Evolutionary conservation across 2,888 invertebrate species (phyloP).

Genomic region (Frankliniella fusca): DNA sequence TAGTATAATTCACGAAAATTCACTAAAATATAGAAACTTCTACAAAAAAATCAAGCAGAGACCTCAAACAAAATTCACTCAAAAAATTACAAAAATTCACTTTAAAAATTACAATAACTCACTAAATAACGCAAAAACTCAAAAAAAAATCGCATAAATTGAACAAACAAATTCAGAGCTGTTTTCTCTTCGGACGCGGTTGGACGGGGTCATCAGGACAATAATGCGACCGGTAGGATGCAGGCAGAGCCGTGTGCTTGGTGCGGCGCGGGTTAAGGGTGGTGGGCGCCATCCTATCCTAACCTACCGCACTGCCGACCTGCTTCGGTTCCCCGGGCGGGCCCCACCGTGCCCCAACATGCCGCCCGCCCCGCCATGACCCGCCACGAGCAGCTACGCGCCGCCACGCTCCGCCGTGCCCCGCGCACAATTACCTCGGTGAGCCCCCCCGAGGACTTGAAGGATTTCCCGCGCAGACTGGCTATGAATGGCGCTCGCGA

Average conservation of each 20-base stretch:
- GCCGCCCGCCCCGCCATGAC: neutral
- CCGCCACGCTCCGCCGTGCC: neutral
- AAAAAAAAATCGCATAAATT: no score
- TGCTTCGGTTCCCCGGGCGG: no score
- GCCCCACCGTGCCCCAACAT: neutral
- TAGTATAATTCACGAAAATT: no score
- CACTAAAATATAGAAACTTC: no score
- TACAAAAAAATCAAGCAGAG: no score
- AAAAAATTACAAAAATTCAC: no score
- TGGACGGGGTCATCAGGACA: no score
- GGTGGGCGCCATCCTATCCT: neutral
- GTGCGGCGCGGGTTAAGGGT: neutral
- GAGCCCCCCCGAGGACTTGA: constrained; percentile 9
- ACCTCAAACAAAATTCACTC: no score
- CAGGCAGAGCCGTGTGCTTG: neutral
- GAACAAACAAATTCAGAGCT: no score
- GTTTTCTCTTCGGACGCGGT: neutral
- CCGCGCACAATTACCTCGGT: neutral
- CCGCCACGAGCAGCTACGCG: no score
- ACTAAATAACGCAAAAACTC: no score
- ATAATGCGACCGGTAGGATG: neutral
- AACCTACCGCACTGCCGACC: neutral
- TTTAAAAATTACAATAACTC: no score
- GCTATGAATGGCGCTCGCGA: neutral
- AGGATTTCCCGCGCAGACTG: neutral